These are phyloP conservation scores for Nesometra sesokonis DNA, from an alignment of 35 echinoderm and acorn worm genomes.

Conservation along the genomic window DNA sequence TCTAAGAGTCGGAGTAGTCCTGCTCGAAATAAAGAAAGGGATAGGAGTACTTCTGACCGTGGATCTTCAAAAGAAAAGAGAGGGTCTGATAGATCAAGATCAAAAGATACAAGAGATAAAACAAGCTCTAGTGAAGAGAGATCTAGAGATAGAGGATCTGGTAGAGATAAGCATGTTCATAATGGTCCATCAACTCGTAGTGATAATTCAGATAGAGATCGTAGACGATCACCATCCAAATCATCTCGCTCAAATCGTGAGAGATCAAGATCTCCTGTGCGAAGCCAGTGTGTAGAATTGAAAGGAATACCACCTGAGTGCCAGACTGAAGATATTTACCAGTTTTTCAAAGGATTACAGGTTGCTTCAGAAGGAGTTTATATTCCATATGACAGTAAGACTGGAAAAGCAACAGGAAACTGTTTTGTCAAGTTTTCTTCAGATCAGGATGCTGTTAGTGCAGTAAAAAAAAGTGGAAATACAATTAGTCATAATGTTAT, in stretches of 20 bases:
- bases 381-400: constrained; percentile 24
- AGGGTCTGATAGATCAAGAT: not conserved
- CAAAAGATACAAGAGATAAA: not conserved
- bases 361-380: constrained; percentile 37
- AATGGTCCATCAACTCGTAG: not conserved
- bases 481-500: constrained; percentile 37
- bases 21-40: not conserved
- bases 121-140: not conserved
- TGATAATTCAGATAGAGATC: not conserved
- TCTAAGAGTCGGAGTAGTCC: not conserved
- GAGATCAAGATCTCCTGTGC: constrained; percentile 31
- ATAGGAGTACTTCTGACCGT: not conserved
- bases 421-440: constrained; percentile 55
- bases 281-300: constrained; percentile 43
- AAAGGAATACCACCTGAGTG: constrained; percentile 55
- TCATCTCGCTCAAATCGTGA: not conserved
- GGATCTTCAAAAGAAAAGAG: not conserved
- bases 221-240: constrained; percentile 16
- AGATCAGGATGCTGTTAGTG: constrained; percentile 15
- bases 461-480: constrained; percentile 42
- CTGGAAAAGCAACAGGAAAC: constrained; percentile 30
- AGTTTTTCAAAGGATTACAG: constrained; percentile 64
- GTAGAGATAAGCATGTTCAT: not conserved
- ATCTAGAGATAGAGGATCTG: not conserved
- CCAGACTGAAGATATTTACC: constrained; percentile 32